Evolutionary conservation across 2,888 invertebrate species (phyloP).

Genomic region (Phyto melanocephala): DNA sequence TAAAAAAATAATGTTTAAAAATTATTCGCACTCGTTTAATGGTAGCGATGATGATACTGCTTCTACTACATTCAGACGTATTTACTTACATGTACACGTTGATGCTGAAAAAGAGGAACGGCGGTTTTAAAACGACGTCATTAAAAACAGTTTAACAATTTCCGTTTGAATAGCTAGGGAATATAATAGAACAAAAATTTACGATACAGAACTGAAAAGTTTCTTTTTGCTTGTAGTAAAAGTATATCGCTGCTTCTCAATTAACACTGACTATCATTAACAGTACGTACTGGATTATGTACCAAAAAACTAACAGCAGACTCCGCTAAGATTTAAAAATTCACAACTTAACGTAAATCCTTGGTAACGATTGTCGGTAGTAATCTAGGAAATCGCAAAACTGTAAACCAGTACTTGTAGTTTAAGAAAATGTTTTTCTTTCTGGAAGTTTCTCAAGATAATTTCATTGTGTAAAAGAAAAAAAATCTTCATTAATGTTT

Average conservation of each 20-base stretch:
- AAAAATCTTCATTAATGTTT: too few relatives aligned
- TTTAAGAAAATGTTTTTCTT: too few relatives aligned
- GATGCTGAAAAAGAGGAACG: not conserved
- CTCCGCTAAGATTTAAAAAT: too few relatives aligned
- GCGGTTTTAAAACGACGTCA: constrained; percentile 26
- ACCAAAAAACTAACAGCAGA: too few relatives aligned
- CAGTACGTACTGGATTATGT: too few relatives aligned
- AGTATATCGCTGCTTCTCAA: not conserved
- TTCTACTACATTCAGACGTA: constrained; percentile 8
- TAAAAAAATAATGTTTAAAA: constrained; percentile 52
- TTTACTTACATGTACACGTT: not conserved
- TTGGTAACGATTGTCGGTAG: too few relatives aligned
- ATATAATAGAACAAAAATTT: not conserved
- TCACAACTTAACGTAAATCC: too few relatives aligned
- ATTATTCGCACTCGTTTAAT: constrained; percentile 16
- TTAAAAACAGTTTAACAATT: constrained; percentile 63
- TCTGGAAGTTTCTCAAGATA: too few relatives aligned
- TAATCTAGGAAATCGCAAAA: too few relatives aligned
- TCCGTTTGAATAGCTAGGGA: constrained; percentile 44
- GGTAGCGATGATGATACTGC: constrained; percentile 15
- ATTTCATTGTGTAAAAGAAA: too few relatives aligned
- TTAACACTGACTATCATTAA: too few relatives aligned
- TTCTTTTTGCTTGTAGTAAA: not conserved
- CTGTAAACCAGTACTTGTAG: too few relatives aligned
- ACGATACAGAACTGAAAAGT: not conserved